Percentiles rank a stretch among this genome's conserved stretches.
Conservation (phyloP, 2,113 vertebrate genomes). For the Rissa tridactyla region DNA sequence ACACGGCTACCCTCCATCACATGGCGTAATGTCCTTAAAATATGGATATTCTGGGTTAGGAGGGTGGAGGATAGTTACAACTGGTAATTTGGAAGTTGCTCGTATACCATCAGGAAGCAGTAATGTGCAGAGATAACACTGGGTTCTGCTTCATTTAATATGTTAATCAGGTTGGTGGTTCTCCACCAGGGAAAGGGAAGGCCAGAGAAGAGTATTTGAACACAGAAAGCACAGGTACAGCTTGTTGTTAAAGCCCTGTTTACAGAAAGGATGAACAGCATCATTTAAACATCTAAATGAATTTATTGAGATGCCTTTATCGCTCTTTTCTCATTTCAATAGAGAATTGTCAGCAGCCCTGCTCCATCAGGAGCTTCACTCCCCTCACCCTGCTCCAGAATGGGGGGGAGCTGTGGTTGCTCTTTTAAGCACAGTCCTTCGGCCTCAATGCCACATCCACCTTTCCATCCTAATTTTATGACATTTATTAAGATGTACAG, state of each 20-base stretch:
- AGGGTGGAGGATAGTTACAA: background rate
- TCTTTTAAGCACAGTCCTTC: background rate
- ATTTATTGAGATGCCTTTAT: background rate
- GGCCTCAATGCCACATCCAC: background rate
- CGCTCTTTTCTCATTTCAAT: background rate
- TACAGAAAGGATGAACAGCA: background rate
- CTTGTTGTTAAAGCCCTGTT: background rate
- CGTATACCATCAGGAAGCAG: background rate
- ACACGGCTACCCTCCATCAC: rapidly evolving
- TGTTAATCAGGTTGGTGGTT: background rate
- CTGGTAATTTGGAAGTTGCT: background rate
- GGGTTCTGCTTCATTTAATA: background rate
- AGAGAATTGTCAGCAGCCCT: background rate
- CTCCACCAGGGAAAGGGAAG: background rate
- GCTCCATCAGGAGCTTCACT: background rate
- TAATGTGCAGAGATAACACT: background rate
- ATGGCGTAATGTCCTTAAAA: rapidly evolving
- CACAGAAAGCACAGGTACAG: background rate
- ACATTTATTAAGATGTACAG: background rate
- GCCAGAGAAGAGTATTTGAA: background rate
- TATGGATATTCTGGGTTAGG: rapidly evolving
- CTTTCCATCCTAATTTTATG: background rate
- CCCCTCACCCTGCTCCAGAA: background rate
- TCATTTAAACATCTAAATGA: background rate
- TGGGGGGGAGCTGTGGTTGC: background rate